A percentile compares a stretch with the other conserved stretches of the same genome.
phyloP scores from a whole-genome alignment of 2,888 invertebrate genomes.

The Helleia helle region DNA sequence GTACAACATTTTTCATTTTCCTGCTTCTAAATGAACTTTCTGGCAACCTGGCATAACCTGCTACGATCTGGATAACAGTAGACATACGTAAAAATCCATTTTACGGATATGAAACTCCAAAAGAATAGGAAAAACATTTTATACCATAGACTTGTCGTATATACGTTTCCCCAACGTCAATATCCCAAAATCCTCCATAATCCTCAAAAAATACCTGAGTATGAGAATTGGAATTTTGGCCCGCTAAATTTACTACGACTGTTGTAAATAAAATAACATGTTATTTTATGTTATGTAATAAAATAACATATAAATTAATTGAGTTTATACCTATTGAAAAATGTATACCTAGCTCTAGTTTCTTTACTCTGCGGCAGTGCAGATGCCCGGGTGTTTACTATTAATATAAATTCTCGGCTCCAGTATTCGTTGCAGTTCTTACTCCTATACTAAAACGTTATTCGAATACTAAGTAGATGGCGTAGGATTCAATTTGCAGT shows the following conservation, averaged over 20 bases:
- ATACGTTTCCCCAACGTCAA: no score
- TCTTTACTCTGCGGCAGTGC: slow-evolving; percentile 23
- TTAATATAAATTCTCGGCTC: slow-evolving; percentile 35
- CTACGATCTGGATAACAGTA: no score
- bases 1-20: no score
- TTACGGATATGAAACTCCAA: no score
- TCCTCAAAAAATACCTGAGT: not conserved
- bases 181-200: no score
- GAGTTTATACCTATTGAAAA: slow-evolving; percentile 8
- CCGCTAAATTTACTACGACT: slow-evolving; percentile 1
- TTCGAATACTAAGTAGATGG: slow-evolving; percentile 23
- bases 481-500: slow-evolving; percentile 9
- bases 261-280: slow-evolving; percentile 4
- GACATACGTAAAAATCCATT: no score
- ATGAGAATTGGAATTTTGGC: not conserved
- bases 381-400: slow-evolving; percentile 31
- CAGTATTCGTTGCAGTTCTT: slow-evolving; percentile 28
- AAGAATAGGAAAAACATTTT: no score
- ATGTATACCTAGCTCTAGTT: slow-evolving; percentile 3
- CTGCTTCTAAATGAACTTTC: no score
- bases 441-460: slow-evolving; percentile 26
- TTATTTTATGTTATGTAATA: slow-evolving; percentile 9
- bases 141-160: no score
- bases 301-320: slow-evolving; percentile 6
- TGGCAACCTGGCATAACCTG: no score